These are phyloP conservation scores for Perdita meconis DNA, from an alignment of 2,888 invertebrate species.

Conservation along the genomic window DNA sequence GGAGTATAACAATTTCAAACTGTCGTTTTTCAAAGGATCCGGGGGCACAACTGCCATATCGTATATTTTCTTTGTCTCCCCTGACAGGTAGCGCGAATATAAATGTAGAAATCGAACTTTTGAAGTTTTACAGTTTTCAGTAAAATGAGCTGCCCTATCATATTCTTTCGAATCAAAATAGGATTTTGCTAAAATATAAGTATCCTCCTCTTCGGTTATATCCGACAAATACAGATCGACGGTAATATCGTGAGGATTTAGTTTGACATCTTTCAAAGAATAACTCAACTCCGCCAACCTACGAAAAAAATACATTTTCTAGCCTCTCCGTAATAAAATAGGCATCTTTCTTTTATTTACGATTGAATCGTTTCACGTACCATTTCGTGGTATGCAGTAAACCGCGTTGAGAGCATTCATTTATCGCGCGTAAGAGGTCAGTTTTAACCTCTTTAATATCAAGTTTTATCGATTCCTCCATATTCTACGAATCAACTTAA, in stretches of 20 bases:
- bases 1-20: constrained; percentile 86
- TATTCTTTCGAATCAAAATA: constrained; percentile 97
- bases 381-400: constrained; percentile 93
- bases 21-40: constrained; percentile 85
- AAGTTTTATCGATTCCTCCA: constrained; percentile 83
- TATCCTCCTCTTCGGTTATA: constrained; percentile 88
- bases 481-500: constrained; percentile 49
- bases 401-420: constrained; percentile 92
- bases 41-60: constrained; percentile 90
- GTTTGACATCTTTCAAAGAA: constrained; percentile 89
- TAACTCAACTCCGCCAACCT: constrained; percentile 93
- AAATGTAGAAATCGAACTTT: constrained; percentile 93
- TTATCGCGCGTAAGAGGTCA: constrained; percentile 88
- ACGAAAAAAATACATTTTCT: constrained; percentile 18
- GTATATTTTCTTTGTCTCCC: constrained; percentile 95
- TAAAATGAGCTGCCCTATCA: constrained; percentile 93
- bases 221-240: constrained; percentile 84
- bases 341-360: not conserved
- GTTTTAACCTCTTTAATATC: constrained; percentile 88
- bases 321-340: not conserved
- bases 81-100: constrained; percentile 94
- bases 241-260: constrained; percentile 85
- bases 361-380: constrained; percentile 81
- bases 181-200: constrained; percentile 92
- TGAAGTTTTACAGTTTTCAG: constrained; percentile 88